phyloP scores from a whole-genome alignment of 2,113 vertebrate species.

The Oxyura jamaicensis region DNA sequence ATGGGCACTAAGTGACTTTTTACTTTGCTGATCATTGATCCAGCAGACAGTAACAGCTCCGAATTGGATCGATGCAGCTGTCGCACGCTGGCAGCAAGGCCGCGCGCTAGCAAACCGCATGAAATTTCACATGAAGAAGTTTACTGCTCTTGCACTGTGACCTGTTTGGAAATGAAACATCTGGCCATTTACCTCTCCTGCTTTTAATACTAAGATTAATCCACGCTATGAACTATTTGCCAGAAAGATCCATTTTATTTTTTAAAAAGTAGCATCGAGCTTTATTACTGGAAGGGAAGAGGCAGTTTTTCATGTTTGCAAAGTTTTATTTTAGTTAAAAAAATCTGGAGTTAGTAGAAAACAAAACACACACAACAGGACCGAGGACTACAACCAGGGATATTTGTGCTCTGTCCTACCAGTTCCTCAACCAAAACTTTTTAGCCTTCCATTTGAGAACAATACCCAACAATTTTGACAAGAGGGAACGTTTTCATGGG shows the following conservation, averaged over 20 bases:
- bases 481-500: rapidly evolving
- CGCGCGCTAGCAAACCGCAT: constrained; percentile 46
- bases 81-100: constrained; percentile 41
- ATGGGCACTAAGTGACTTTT: constrained; percentile 71
- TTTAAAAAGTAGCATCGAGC: background rate
- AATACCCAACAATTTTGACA: background rate
- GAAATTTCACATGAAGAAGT: constrained; percentile 70
- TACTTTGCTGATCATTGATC: constrained; percentile 74
- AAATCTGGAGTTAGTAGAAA: background rate
- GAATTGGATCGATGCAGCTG: constrained; percentile 71
- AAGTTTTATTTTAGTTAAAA: background rate
- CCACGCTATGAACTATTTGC: constrained; percentile 27
- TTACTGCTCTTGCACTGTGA: constrained; percentile 70
- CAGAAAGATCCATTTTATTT: constrained; percentile 41
- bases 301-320: rapidly evolving
- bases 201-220: constrained; percentile 52
- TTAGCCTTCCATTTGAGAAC: background rate
- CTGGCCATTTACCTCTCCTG: constrained; percentile 20
- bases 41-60: constrained; percentile 63
- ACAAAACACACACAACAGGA: rapidly evolving
- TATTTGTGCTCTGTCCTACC: background rate
- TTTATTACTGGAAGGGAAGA: background rate
- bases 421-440: background rate
- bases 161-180: constrained; percentile 75
- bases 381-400: background rate